Evolutionary conservation across 2,888 invertebrate species (phyloP).

Genomic region (Cosmia trapezina): DNA sequence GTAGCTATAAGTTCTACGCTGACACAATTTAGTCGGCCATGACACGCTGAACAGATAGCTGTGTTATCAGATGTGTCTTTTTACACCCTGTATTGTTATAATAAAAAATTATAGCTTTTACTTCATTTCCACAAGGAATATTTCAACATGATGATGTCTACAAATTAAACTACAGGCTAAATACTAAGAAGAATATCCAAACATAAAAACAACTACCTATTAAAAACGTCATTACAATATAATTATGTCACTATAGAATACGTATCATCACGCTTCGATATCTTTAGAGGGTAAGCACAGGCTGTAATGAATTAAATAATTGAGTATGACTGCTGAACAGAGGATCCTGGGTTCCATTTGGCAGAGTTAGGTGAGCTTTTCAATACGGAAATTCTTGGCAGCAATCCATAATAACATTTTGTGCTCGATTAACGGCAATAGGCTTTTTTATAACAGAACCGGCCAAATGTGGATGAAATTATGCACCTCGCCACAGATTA

Average conservation of each 20-base stretch:
- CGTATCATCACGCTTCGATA: slow-evolving; percentile 15
- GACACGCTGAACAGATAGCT: no score
- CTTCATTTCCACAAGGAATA: slow-evolving; percentile 3
- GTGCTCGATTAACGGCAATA: no score
- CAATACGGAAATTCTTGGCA: not conserved
- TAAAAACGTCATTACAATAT: slow-evolving; percentile 70
- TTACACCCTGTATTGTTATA: no score
- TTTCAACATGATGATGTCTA: slow-evolving; percentile 14
- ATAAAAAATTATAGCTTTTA: slow-evolving; percentile 3
- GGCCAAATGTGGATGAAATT: not conserved
- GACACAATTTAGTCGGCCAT: not conserved
- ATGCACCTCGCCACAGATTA: no score
- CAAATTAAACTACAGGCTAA: slow-evolving; percentile 28
- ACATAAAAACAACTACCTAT: slow-evolving; percentile 57
- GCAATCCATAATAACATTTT: not conserved
- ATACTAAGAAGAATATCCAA: slow-evolving; percentile 44
- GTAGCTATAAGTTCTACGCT: not conserved
- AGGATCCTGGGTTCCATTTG: not conserved
- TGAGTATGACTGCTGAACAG: not conserved
- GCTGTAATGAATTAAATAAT: not conserved
- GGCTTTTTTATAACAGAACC: not conserved
- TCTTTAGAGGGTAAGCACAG: slow-evolving; percentile 16
- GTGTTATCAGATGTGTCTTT: no score
- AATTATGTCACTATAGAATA: slow-evolving; percentile 53
- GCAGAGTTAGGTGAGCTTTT: not conserved